phyloP scores from a whole-genome alignment of 2,888 invertebrate species.

The Ethmia dodecea region DNA sequence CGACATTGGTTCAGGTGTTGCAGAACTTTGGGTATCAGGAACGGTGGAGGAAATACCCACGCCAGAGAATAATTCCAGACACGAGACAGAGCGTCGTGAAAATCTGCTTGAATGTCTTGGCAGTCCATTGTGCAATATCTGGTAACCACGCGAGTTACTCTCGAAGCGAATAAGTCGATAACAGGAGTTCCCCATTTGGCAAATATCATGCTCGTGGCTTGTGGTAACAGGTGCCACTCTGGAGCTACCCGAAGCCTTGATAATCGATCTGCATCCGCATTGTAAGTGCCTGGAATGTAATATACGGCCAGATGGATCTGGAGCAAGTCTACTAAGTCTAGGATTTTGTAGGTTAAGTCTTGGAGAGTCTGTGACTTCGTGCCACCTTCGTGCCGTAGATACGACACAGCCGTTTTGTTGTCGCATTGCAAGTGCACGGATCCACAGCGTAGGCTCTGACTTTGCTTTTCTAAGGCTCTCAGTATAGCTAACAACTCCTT shows the following conservation, averaged over 20 bases:
- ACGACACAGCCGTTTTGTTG: slow-evolving; percentile 20
- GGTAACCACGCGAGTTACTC: slow-evolving; percentile 10
- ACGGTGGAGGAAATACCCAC: slow-evolving; percentile 32
- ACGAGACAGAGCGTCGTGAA: slow-evolving; percentile 24
- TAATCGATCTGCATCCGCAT: slow-evolving; percentile 15
- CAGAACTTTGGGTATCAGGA: slow-evolving; percentile 23
- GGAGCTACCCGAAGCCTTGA: slow-evolving; percentile 12
- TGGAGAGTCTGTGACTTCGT: slow-evolving; percentile 11
- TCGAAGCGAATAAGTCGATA: slow-evolving; percentile 18
- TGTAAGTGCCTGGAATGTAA: slow-evolving; percentile 19
- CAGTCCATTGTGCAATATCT: slow-evolving; percentile 5
- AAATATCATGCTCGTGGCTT: slow-evolving; percentile 12
- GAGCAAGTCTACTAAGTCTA: slow-evolving; percentile 12
- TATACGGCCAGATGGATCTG: slow-evolving; percentile 14
- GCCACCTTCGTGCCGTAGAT: slow-evolving; percentile 25
- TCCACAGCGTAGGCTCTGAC: slow-evolving; percentile 7
- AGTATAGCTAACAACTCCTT: slow-evolving; percentile 22
- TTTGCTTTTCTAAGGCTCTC: slow-evolving; percentile 9
- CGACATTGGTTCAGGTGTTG: slow-evolving; percentile 21
- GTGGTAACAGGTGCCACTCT: slow-evolving; percentile 21
- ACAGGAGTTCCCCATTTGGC: slow-evolving; percentile 16
- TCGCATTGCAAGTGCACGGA: slow-evolving; percentile 15
- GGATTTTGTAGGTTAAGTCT: background rate
- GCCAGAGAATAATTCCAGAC: slow-evolving; percentile 21
- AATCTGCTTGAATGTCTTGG: background rate